Evolutionary conservation across 1,140 invertebrate genomes (phyloP), one percentile per base, ranked within the genome.

Genomic region (Lepidostoma basale): DNA sequence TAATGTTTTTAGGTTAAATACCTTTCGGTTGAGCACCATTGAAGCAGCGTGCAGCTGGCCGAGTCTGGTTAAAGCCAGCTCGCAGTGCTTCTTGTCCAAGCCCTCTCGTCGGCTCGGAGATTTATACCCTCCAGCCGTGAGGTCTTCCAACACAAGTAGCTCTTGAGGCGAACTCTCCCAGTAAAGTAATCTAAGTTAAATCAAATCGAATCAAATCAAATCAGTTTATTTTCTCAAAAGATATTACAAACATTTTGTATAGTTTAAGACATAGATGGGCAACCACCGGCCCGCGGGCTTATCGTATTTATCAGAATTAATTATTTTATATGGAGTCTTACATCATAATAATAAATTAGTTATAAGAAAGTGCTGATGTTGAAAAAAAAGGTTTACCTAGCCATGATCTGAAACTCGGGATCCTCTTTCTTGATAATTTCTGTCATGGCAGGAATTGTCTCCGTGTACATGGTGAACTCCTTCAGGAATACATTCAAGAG

Each of bases 11-110:
- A 16, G 47, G 9, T 28, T 42, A 16, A 63, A 36, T 76, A 85
- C 84, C 75, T 83, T 82, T 74, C 84, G 79, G 58, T 79, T 81
- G 62, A 86, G 65, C 6, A 81, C 80, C 22, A 85, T 78, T 0
- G 83, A 84, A 10, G 78, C 74, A 0, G 84, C 86, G 67, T 88
- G 87, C 68, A 85, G 82, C 70, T 74, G 80, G 0, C 81, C 86
- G 30, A 88, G 67, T 68, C 83, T 81, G 6, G 76, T 74, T 6
- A 88, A 66, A 4, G 85, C 82, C 20, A 84, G 54, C 58, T 79
- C 69, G 33, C 77, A 78, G 62, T 87, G 85, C 3, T 79, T 56
- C 25, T 82, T 68, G 73, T 88, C 84, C 39, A 88, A 75, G n/a
- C 85, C 84, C 28, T 74, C 52, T 42, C 81, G 76, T 47, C 85